These are phyloP conservation scores for Mormyrus lacerda DNA, from an alignment of 2,113 vertebrate genomes.

Conservation along the genomic window DNA sequence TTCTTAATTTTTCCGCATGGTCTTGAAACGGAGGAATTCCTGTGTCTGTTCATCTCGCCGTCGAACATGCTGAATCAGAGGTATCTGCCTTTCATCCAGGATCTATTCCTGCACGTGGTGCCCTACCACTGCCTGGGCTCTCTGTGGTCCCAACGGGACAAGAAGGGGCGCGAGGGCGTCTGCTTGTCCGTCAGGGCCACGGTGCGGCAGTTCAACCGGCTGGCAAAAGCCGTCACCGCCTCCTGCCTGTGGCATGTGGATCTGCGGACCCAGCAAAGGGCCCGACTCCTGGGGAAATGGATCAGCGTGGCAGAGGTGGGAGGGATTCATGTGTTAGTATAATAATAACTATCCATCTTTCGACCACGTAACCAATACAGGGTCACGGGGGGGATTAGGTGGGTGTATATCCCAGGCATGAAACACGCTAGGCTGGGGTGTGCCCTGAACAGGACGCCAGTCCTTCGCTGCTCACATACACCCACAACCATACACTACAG, in stretches of 20 bases:
- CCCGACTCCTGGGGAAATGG: slow-evolving; percentile 82
- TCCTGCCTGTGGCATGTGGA: slow-evolving; percentile 69
- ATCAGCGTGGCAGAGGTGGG: slow-evolving; percentile 79
- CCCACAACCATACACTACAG: background rate
- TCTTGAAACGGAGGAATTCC: background rate
- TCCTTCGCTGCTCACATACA: background rate
- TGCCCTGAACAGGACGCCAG: background rate
- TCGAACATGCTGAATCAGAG: background rate
- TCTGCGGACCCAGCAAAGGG: slow-evolving; percentile 73
- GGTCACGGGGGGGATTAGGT: background rate
- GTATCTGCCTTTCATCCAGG: slow-evolving; percentile 50
- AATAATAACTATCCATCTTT: background rate
- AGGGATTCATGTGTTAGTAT: background rate
- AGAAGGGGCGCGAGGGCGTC: slow-evolving; percentile 68
- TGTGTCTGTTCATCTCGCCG: background rate
- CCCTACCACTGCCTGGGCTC: slow-evolving; percentile 84
- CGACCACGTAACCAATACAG: background rate
- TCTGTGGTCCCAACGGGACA: slow-evolving; percentile 80
- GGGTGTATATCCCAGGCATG: background rate
- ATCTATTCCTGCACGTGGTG: slow-evolving; percentile 76
- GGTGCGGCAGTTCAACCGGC: slow-evolving; percentile 78
- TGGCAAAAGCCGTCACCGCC: slow-evolving; percentile 73
- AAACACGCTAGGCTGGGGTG: background rate
- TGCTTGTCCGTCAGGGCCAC: slow-evolving; percentile 81
- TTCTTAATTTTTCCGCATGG: background rate